Evolutionary conservation across 2,113 vertebrate genomes (phyloP).

Genomic region (Psettodes erumei): DNA sequence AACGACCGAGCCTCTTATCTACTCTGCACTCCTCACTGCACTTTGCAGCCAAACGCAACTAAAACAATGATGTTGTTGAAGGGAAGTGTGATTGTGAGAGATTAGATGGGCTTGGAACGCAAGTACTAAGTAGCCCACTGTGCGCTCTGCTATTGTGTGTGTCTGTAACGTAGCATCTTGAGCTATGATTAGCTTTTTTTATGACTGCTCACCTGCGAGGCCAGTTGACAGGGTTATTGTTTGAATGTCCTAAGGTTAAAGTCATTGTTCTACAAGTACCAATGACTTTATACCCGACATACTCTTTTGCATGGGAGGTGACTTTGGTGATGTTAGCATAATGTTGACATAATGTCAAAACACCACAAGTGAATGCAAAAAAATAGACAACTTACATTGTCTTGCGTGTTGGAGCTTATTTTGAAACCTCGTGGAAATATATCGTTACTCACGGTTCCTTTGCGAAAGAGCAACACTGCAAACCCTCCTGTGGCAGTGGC

Average conservation of each 20-base stretch:
- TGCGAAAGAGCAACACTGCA: no score
- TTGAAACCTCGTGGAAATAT: no score
- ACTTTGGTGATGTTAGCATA: no score
- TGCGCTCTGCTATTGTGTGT: constrained; percentile 5
- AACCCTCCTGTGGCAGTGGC: no score
- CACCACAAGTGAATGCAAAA: no score
- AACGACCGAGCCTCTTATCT: background rate
- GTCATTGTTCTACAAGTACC: constrained; percentile 33
- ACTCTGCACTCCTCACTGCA: background rate
- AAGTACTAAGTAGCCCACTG: constrained; percentile 4
- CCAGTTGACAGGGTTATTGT: background rate
- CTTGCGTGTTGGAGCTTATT: no score
- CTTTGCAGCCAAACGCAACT: background rate
- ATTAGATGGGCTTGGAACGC: constrained; percentile 43
- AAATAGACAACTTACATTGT: no score
- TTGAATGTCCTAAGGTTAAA: background rate
- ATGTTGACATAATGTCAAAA: no score
- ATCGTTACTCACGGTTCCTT: no score
- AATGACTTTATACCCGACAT: no score
- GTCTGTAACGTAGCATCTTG: background rate
- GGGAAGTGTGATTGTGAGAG: constrained; percentile 66
- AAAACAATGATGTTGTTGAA: constrained; percentile 73
- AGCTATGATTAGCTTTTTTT: constrained; percentile 39
- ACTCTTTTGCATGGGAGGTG: no score
- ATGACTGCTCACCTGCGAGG: constrained; percentile 28